phyloP scores from a whole-genome alignment of 2,113 vertebrate species.

The Pseudorhombus dupliciocellatus region DNA sequence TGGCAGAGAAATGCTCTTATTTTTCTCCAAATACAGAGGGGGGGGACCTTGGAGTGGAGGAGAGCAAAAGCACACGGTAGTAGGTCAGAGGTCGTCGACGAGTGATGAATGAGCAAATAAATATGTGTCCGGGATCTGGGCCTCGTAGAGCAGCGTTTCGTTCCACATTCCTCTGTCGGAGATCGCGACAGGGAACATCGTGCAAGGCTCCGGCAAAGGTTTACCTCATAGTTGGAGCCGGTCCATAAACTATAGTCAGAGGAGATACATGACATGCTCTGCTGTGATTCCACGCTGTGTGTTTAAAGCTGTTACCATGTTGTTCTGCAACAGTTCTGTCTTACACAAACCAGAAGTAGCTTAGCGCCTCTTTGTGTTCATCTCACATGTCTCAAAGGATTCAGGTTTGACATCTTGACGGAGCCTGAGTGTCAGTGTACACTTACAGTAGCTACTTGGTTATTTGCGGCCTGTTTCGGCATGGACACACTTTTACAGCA shows the following conservation, averaged over 20 bases:
- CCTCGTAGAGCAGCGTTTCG: constrained; percentile 61
- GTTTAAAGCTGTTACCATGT: constrained; percentile 43
- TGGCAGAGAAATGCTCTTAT: constrained; percentile 17
- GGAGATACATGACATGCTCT: constrained; percentile 50
- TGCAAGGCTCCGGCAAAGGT: background rate
- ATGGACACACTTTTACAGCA: constrained; percentile 52
- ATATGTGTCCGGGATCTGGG: constrained; percentile 67
- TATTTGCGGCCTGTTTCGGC: constrained; percentile 69
- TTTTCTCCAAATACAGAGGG: constrained; percentile 7
- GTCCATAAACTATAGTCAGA: constrained; percentile 45
- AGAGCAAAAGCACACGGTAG: constrained; percentile 69
- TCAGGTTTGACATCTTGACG: constrained; percentile 52
- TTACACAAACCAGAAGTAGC: constrained; percentile 54
- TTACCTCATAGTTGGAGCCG: constrained; percentile 17
- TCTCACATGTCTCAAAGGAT: constrained; percentile 61
- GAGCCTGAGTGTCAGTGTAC: constrained; percentile 56
- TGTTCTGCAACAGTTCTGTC: constrained; percentile 20
- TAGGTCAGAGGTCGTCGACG: constrained; percentile 70
- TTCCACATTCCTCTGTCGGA: constrained; percentile 72
- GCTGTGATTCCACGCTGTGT: constrained; percentile 55
- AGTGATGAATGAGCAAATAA: constrained; percentile 82
- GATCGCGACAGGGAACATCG: constrained; percentile 19
- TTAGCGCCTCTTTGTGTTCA: constrained; percentile 39
- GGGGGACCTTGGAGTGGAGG: constrained; percentile 34
- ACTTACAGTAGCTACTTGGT: constrained; percentile 67